Base-by-base conservation (phyloP, 2,888 invertebrate species). In the Parnassius smintheus region DNA sequence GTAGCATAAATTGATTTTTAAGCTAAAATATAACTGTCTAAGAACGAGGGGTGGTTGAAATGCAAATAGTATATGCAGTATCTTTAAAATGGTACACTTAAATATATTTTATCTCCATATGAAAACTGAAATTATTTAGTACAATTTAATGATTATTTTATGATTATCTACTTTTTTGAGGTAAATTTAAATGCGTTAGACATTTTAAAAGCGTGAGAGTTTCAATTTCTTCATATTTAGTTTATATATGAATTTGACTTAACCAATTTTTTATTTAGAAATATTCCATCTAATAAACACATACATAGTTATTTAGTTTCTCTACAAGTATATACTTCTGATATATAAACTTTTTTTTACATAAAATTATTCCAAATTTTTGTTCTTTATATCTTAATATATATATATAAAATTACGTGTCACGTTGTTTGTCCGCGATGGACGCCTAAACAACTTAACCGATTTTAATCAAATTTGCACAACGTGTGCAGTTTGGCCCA, bases 1-100 rank as follows among this genome's bases (percentile, higher is more conserved):
- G 56, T 54, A 63, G 58, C 56, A 45, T 65, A 68, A 56, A 46
- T 44, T 57, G 50, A 64, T 46, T 41, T 59, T 10, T 59, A 59
- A 57, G 59, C 48, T 54, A 48, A 48, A 54, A 53, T 42, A 13
- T 53, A 35, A 11, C 35, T 59, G 50, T 2, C n/a, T 18, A 18
- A 12, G 49, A 50, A 57, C 12, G 18, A 42, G 11, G 11, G n/a
- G 42, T 18, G 18, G 45, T 12, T 56, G 45, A 10, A 56, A 56
- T 54, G 18, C 44, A 44, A 25, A n/a, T 54, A n/a, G 42, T 18
- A 18, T 18, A 18, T 18, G 18, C 18, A 18, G 18, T 18, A 18
- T 18, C 18, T 18, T 18, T 1, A 18, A 18, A 18, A 18, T 18
- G 41, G 9, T 54, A 13, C 18, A 18, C 13, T 54, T 11, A 45